Percentiles rank a stretch among this genome's conserved stretches.
phyloP scores from a whole-genome alignment of 2,888 invertebrate species.

The Autographa gamma region DNA sequence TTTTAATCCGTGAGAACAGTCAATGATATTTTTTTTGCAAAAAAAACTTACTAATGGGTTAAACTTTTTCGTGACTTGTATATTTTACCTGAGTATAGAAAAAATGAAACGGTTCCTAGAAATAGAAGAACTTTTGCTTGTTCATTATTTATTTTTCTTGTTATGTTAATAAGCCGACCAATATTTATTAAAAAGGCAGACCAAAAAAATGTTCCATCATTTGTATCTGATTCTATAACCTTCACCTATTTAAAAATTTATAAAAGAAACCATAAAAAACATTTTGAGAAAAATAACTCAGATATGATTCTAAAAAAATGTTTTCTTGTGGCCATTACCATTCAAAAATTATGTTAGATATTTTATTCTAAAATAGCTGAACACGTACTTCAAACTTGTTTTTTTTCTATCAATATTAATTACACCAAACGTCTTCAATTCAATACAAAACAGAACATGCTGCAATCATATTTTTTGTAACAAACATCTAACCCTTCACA shows the following conservation, averaged over 20 bases:
- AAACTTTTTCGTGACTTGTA: constrained; percentile 39
- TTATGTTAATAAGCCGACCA: not conserved
- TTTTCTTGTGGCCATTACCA: too few species aligned
- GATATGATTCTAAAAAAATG: too few species aligned
- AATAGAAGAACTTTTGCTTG: not conserved
- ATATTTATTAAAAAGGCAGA: not conserved
- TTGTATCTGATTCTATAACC: too few species aligned
- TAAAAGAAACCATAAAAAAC: too few species aligned
- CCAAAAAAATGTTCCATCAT: constrained; percentile 21
- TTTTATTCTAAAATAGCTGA: too few species aligned
- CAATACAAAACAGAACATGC: not conserved
- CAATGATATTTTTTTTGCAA: constrained; percentile 32
- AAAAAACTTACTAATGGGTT: constrained; percentile 58
- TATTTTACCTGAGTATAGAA: constrained; percentile 36
- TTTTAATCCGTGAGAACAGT: constrained; percentile 61
- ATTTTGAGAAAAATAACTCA: too few species aligned
- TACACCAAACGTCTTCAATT: not conserved
- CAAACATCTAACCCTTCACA: constrained; percentile 56
- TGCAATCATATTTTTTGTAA: constrained; percentile 39
- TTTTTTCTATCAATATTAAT: not conserved
- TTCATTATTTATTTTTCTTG: not conserved
- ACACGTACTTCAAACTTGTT: not conserved
- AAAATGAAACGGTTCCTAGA: constrained; percentile 7
- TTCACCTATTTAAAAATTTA: too few species aligned
- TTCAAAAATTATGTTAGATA: too few species aligned